These are phyloP conservation scores for Drosophila seguyi DNA, from an alignment of 1,140 invertebrate genomes.

Conservation along the genomic window DNA sequence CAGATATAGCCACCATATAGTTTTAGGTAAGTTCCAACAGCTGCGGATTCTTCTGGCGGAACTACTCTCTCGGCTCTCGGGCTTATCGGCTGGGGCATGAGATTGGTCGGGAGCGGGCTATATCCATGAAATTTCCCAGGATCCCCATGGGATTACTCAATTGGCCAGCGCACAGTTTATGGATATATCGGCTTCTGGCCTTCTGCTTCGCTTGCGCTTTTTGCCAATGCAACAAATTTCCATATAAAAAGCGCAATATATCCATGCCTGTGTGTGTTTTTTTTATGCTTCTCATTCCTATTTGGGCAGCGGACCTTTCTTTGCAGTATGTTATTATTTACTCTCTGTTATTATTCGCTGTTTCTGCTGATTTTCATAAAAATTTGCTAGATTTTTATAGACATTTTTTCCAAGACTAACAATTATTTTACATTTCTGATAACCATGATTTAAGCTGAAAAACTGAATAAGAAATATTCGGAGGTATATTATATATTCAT, in stretches of 20 bases:
- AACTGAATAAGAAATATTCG: not conserved
- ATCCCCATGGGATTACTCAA: constrained; percentile 20
- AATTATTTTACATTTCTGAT: not conserved
- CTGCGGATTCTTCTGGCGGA: constrained; percentile 8
- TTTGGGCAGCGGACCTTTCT: constrained; percentile 15
- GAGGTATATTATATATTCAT: not conserved
- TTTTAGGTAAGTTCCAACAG: constrained; percentile 23
- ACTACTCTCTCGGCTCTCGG: not conserved
- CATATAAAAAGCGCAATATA: constrained; percentile 48
- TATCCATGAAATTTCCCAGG: not conserved
- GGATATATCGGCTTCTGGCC: constrained; percentile 27
- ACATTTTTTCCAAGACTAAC: constrained; percentile 4
- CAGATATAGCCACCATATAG: constrained; percentile 25
- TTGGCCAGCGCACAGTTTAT: not conserved
- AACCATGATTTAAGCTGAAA: not conserved
- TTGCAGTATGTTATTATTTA: constrained; percentile 25
- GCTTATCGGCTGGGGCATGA: constrained; percentile 5
- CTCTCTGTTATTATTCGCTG: not conserved
- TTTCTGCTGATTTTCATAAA: constrained; percentile 34
- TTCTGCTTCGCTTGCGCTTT: constrained; percentile 26
- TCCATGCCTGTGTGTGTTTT: constrained; percentile 33
- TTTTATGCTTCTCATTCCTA: constrained; percentile 4
- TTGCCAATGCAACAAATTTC: constrained; percentile 45
- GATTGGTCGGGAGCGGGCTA: not conserved
- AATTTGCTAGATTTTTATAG: constrained; percentile 19